Evolutionary conservation across 2,888 invertebrate species (phyloP), one percentile per base, ranked within the genome.

Genomic region (Amorpha juglandis): DNA sequence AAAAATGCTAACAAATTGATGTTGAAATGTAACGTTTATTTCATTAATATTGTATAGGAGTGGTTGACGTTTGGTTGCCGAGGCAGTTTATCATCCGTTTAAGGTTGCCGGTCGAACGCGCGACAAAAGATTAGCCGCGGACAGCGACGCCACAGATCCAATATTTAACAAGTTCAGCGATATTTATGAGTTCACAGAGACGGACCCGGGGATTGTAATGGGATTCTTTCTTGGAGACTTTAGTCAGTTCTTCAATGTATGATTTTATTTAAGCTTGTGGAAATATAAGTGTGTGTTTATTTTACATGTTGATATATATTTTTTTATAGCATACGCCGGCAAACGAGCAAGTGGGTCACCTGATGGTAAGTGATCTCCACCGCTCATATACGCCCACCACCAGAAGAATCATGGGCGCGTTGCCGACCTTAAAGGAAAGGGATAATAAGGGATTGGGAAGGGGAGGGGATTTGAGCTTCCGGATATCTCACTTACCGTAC

Each of bases 61-160:
- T 38, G 42, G 38, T 52, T 27, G 50, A 50, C 19, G 52, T 52
- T 52, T 33, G 52, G 27, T 52, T 27, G 52, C 19, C 52, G 51
- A 45, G 48, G 47, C 80, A 81, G 82, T 83, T 83, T 83, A 82
- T 84, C 82, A 82, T 78, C 75, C 78, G 74, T 78, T 79, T 63
- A 66, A 63, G 47, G 45, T 63, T 27, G 51, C 38, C 51, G 66
- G 33, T 58, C 58, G 52, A 66, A 64, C 21, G 42, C 53, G 72
- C 78, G 78, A 78, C 78, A 78, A 80, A 78, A 78, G 78, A 76
- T 80, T 76, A 76, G 74, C 72, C 64, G 71, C 62, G 70, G 70
- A 71, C 71, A 65, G 69, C 73, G 69, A 69, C 73, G 68, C 65
- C 70, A 70, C 51, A 67, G 72, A 69, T 73, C 73, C 77, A 78